Evolutionary conservation across 2,888 invertebrate genomes (phyloP).

Genomic region (Drosophila quinaria): DNA sequence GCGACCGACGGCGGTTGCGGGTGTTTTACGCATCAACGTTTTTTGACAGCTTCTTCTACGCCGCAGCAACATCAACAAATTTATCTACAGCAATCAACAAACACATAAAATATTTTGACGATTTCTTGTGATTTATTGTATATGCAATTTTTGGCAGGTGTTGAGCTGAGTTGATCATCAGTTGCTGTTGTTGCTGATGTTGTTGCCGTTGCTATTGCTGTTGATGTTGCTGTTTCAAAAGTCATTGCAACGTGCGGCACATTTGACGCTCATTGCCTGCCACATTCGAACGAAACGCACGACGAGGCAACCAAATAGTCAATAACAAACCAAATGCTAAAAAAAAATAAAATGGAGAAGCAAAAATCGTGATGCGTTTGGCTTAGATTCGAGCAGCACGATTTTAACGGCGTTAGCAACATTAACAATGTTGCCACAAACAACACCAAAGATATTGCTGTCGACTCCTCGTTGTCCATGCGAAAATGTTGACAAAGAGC

Average conservation of each 20-base stretch:
- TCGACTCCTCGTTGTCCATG: slow-evolving; percentile 32
- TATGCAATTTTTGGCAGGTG: slow-evolving; percentile 69
- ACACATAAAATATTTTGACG: slow-evolving; percentile 7
- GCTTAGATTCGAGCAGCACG: slow-evolving; percentile 83
- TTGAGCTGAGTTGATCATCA: slow-evolving; percentile 50
- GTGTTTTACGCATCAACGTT: slow-evolving; percentile 72
- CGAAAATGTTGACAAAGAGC: slow-evolving; percentile 61
- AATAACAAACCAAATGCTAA: slow-evolving; percentile 40
- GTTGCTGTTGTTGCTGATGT: slow-evolving; percentile 18
- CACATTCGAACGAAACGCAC: slow-evolving; percentile 63
- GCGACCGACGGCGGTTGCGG: slow-evolving; percentile 51
- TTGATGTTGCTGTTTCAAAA: slow-evolving; percentile 44
- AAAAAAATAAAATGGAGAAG: slow-evolving; percentile 13
- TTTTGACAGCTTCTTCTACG: slow-evolving; percentile 69
- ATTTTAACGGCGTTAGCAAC: slow-evolving; percentile 66
- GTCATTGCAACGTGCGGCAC: slow-evolving; percentile 77
- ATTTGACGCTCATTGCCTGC: slow-evolving; percentile 78
- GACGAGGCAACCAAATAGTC: slow-evolving; percentile 53
- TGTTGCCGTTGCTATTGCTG: slow-evolving; percentile 16
- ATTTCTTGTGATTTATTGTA: slow-evolving; percentile 63
- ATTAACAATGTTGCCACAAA: slow-evolving; percentile 64
- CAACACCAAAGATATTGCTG: slow-evolving; percentile 27
- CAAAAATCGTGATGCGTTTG: slow-evolving; percentile 82
- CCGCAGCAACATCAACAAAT: slow-evolving; percentile 11
- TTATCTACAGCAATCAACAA: neutral